Evolutionary conservation across 2,888 invertebrate species (phyloP).

Genomic region (Plebejus argus): DNA sequence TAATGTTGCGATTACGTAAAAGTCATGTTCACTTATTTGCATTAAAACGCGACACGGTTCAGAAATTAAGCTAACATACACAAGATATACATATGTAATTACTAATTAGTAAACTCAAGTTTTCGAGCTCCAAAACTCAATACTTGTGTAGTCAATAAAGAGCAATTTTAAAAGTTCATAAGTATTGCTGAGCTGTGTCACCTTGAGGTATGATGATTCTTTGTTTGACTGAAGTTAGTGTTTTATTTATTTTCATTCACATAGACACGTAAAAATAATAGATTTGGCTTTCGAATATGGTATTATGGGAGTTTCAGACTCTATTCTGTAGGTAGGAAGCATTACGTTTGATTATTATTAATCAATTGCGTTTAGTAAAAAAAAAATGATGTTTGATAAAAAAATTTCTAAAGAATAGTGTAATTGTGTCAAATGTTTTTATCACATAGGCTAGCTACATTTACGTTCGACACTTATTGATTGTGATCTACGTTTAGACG

Average conservation of each 20-base stretch:
- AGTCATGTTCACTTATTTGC: neutral
- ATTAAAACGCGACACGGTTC: neutral
- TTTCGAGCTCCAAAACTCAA: no score
- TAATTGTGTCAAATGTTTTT: slow-evolving; percentile 21
- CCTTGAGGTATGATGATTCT: neutral
- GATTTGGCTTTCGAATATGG: neutral
- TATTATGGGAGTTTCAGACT: neutral
- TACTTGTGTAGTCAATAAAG: no score
- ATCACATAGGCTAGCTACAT: slow-evolving; percentile 24
- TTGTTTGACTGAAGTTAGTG: neutral
- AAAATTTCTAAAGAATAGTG: slow-evolving; percentile 1
- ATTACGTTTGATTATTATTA: slow-evolving; percentile 3
- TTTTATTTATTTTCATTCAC: neutral
- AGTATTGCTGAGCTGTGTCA: neutral
- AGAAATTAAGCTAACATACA: neutral
- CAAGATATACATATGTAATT: no score
- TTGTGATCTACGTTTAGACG: slow-evolving; percentile 13
- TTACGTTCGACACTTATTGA: slow-evolving; percentile 21
- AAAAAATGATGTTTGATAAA: slow-evolving; percentile 24
- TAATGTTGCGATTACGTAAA: neutral
- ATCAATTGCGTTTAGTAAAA: slow-evolving; percentile 13
- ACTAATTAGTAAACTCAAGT: neutral
- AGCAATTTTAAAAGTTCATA: no score
- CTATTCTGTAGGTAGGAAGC: neutral
- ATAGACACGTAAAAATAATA: neutral